Base-by-base conservation (phyloP, 2,113 vertebrate genomes). In the Pelmatolapia mariae region DNA sequence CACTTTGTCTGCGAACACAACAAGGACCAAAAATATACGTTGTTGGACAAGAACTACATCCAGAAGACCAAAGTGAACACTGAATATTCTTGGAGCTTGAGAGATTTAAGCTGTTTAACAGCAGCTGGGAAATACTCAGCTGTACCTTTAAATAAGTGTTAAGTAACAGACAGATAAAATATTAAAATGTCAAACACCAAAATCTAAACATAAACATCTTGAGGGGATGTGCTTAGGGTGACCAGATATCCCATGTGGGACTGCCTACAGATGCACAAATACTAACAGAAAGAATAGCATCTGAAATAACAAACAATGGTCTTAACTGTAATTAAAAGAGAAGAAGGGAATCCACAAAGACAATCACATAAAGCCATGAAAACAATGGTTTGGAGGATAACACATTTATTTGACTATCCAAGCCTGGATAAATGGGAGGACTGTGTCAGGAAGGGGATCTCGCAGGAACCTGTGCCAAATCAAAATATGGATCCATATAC, bases 301-400 rank as follows among this genome's bases (percentile, higher is more conserved):
- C n/a, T 71, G 66, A 71, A 71, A 71, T 4, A 71, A 71, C n/a
- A 71, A 40, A 24, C 38, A 71, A 43, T 43, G 36, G 36, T 24
- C 38, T 43, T 1, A 2, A 71, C n/a, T 22, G 36, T 71, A 71
- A 71, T 43, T 71, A 71, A 71, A 71, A 0, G n/a, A 71, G 36
- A 71, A 71, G n/a, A 71, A 43, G n/a, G 36, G 66, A 71, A 71
- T 71, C n/a, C 66, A 43, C 8, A 71, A 71, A 71, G 66, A 43
- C n/a, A 24, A 43, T 71, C n/a, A 0, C 36, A 43, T 0, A 71
- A 71, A 0, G n/a, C 36, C 8, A 71, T 43, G n/a, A 5, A 71
- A 43, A 43, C 66, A 15, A 24, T 71, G 66, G 5, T 71, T 40
- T 24, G 12, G 12, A 0, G 36, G 66, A 24, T 71, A 43, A 71